These are phyloP conservation scores for Drosophila teissieri DNA, from an alignment of 1,140 invertebrate species.

Conservation along the genomic window DNA sequence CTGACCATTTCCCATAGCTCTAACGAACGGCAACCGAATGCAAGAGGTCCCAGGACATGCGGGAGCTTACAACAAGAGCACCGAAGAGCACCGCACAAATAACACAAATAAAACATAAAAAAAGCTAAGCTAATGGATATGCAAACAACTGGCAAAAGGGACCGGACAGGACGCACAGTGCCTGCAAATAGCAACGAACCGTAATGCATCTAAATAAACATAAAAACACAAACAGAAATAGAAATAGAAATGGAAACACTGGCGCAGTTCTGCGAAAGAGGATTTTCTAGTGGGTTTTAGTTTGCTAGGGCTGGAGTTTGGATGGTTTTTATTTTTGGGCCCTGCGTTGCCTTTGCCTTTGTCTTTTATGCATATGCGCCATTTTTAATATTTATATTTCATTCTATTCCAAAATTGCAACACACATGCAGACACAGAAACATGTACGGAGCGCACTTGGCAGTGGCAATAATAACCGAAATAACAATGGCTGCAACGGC, in stretches of 20 bases:
- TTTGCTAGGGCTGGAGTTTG: conserved; percentile 2
- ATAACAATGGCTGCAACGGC: conserved; percentile 39
- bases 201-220: conserved; percentile 73
- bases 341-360: conserved; percentile 49
- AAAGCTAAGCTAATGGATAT: conserved; percentile 62
- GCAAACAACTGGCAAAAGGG: conserved; percentile 62
- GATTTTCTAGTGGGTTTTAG: conserved; percentile 34
- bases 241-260: conserved; percentile 32
- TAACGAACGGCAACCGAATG: conserved; percentile 46
- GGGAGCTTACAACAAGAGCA: conserved; percentile 33
- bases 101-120: conserved; percentile 20
- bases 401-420: conserved; percentile 53
- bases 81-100: conserved; percentile 21
- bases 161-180: conserved; percentile 55
- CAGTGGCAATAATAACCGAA: conserved; percentile 50
- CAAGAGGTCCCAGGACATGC: conserved; percentile 14
- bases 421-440: neutral
- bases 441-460: neutral
- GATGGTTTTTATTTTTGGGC: neutral
- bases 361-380: conserved; percentile 56
- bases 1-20: conserved; percentile 6
- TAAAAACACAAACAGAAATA: conserved; percentile 14
- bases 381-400: conserved; percentile 64
- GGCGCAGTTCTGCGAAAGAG: conserved; percentile 42
- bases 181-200: conserved; percentile 57